Conservation (phyloP, 2,797 vertebrate species). For the Chiroxiphia lanceolata region DNA sequence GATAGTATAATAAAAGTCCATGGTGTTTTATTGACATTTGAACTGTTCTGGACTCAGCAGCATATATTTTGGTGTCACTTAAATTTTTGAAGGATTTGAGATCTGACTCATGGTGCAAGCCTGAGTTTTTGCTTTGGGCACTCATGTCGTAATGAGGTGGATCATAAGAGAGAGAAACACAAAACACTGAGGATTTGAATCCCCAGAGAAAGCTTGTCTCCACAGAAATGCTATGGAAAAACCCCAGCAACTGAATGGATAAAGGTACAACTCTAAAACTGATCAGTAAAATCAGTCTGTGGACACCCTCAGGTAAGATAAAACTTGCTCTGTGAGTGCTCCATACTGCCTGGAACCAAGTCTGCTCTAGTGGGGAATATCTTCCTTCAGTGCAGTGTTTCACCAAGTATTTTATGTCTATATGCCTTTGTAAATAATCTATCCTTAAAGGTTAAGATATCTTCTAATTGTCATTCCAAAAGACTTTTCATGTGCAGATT, state of each 20-base stretch:
- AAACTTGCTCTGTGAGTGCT: fast-evolving
- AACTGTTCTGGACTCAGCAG: not conserved
- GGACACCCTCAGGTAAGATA: not conserved
- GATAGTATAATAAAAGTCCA: not conserved
- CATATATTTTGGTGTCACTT: not conserved
- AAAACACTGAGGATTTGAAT: not conserved
- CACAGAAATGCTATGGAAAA: not conserved
- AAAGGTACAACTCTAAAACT: not conserved
- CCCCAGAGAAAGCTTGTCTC: not conserved
- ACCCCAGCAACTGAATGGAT: fast-evolving
- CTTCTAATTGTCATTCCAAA: not conserved
- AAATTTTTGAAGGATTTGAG: not conserved
- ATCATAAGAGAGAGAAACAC: not conserved
- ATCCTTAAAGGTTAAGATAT: not conserved
- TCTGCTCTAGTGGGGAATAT: not conserved
- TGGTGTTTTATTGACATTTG: not conserved
- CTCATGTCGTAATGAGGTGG: fast-evolving
- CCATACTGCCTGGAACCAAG: not conserved
- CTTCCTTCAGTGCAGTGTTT: not conserved
- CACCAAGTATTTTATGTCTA: not conserved
- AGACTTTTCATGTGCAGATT: not conserved
- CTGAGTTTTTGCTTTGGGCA: not conserved
- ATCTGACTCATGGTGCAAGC: not conserved
- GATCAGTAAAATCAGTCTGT: not conserved
- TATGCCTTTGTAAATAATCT: not conserved